Evolutionary conservation across 2,113 vertebrate genomes (phyloP), one percentile per base, ranked within the genome.

Genomic region (Stomatorhinus ivindoensis): DNA sequence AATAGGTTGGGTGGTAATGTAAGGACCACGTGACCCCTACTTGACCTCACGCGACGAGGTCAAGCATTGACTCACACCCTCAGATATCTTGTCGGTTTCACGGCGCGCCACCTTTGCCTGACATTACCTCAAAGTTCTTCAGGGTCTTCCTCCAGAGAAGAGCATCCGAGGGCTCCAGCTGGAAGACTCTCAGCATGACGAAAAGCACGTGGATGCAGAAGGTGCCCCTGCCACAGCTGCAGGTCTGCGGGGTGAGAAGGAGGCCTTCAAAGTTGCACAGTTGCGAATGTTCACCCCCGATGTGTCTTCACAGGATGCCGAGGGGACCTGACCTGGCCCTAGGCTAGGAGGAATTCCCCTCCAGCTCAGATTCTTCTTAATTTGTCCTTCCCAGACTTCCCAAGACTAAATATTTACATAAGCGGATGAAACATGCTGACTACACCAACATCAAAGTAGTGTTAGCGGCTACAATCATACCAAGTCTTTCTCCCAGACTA

Each of bases 171-270:
- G 97, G 93, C 92, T 97, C 96, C 90, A 97, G 95, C 89, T 97
- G 97, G 92, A 98, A 98, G 1, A 98, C 97, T 4, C 97, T 92
- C 55, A 98, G 93, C 97, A 98, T 98, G 91, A 98, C 97, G 90
- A 97, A 98, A 4, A 98, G 93, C 44, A 98, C 95, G 91, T 98
- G 97, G 93, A 97, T 97, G 91, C 97, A 98, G 92, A 98, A 97
- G 0, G 96, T 95, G 13, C 97, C 97, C 83, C 97, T 95, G n/a
- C 96, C 97, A n/a, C 97, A 98, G 93, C 97, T 98, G 90, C 97
- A 98, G 6, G 97, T 97, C 97, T 98, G 89, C 53, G 92, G 92
- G 91, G 3, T 91, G 88, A 86, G 89, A 31, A 44, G 1, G 53
- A n/a, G 1, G 31, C 35, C 73, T 2, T 80, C 73, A 42, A 35